Percentiles rank a stretch among this genome's conserved stretches.
These are phyloP conservation scores for Noctua pronuba DNA, from an alignment of 2,888 invertebrate genomes.

Conservation along the genomic window DNA sequence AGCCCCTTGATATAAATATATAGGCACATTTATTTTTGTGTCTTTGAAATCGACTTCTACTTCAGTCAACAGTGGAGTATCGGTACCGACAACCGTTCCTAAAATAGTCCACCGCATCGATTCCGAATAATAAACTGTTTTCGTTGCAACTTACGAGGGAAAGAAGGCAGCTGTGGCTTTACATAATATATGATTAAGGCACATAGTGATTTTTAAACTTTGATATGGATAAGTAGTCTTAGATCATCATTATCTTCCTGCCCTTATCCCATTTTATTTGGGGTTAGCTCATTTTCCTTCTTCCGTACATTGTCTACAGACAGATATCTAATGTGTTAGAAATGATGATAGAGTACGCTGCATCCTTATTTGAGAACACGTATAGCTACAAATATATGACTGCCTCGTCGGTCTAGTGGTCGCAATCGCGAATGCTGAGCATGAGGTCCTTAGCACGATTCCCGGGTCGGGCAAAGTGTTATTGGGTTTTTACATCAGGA, in stretches of 20 bases:
- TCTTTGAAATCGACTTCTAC: conserved; percentile 1
- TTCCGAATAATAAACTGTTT: conserved; percentile 43
- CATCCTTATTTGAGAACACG: not conserved
- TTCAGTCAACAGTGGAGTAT: not conserved
- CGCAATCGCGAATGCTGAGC: too few species aligned
- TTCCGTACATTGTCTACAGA: not conserved
- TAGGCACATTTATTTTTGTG: not conserved
- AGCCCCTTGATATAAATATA: not conserved
- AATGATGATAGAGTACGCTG: not conserved
- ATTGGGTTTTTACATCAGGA: too few species aligned
- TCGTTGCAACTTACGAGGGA: conserved; percentile 37
- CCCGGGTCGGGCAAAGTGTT: too few species aligned
- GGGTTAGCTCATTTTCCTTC: not conserved
- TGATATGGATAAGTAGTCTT: not conserved
- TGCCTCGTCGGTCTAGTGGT: too few species aligned
- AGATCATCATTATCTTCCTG: not conserved
- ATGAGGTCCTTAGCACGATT: too few species aligned
- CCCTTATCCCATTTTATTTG: not conserved
- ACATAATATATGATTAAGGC: not conserved
- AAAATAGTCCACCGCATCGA: conserved; percentile 58
- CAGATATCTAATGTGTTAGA: not conserved
- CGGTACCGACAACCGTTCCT: conserved; percentile 37
- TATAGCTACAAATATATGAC: too few species aligned
- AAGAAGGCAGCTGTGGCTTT: conserved; percentile 38
- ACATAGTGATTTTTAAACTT: not conserved